Percentiles rank a stretch among this genome's conserved stretches.
Evolutionary conservation across 1,140 invertebrate genomes (phyloP).

Genomic region (Epicauta chinensis): DNA sequence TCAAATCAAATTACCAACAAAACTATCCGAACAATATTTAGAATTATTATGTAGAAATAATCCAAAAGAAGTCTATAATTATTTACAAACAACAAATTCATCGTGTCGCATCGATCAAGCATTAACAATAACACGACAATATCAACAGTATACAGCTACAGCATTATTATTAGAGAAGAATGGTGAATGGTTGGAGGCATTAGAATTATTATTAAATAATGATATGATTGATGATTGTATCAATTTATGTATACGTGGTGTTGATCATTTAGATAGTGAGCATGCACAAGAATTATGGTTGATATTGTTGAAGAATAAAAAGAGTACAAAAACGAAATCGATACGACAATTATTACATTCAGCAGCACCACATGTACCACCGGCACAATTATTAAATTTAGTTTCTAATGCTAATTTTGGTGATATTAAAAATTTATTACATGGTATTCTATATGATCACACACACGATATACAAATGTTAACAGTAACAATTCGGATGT

Average conservation of each 20-base stretch:
- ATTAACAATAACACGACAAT: conserved; percentile 41
- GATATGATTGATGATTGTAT: conserved; percentile 36
- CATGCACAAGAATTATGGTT: conserved; percentile 46
- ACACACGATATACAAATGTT: conserved; percentile 43
- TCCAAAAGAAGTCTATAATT: conserved; percentile 39
- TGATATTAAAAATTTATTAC: conserved; percentile 46
- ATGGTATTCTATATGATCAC: conserved; percentile 47
- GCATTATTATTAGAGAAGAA: conserved; percentile 46
- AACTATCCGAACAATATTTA: conserved; percentile 56
- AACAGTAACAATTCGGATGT: conserved; percentile 35
- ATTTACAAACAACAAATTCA: conserved; percentile 23
- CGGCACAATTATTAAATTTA: conserved; percentile 45
- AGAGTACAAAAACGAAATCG: conserved; percentile 35
- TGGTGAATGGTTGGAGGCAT: conserved; percentile 44
- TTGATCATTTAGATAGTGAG: conserved; percentile 36
- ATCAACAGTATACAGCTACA: conserved; percentile 40
- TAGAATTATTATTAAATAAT: conserved; percentile 43
- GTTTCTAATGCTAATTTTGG: conserved; percentile 46
- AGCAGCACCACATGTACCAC: conserved; percentile 48
- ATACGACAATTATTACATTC: conserved; percentile 45
- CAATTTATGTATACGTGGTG: conserved; percentile 42
- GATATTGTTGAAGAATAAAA: conserved; percentile 38
- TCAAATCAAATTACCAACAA: conserved; percentile 45
- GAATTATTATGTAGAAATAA: conserved; percentile 57
- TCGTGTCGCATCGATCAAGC: conserved; percentile 41